Conservation (phyloP, 2,888 invertebrate genomes). For the Suillia variegata region DNA sequence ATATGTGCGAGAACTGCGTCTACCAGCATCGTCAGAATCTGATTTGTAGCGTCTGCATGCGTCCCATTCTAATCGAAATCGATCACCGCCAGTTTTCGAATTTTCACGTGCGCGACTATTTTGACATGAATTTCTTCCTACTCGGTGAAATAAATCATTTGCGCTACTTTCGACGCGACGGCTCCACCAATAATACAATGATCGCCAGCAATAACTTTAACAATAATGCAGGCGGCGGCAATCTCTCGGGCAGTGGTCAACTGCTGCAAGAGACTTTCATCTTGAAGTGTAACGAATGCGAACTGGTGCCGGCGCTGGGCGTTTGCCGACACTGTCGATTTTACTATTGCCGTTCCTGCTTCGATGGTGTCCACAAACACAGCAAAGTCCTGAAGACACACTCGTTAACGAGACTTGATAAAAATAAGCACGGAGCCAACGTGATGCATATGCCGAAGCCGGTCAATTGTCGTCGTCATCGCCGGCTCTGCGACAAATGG, state of each 20-base stretch:
- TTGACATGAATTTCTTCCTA: conserved; percentile 49
- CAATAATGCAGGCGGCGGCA: not conserved
- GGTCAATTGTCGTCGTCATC: conserved; percentile 37
- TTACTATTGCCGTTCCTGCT: conserved; percentile 50
- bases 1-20: conserved; percentile 71
- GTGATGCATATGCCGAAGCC: conserved; percentile 30
- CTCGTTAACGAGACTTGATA: conserved; percentile 24
- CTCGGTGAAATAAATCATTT: conserved; percentile 42
- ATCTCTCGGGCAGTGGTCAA: not conserved
- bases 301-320: conserved; percentile 32
- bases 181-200: conserved; percentile 30
- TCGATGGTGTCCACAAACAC: conserved; percentile 45
- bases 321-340: conserved; percentile 51
- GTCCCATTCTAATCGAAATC: conserved; percentile 31
- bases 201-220: conserved; percentile 4
- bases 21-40: conserved; percentile 39
- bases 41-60: conserved; percentile 40
- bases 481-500: conserved; percentile 30
- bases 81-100: conserved; percentile 13
- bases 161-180: conserved; percentile 30
- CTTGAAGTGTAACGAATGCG: conserved; percentile 52
- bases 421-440: conserved; percentile 12
- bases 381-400: conserved; percentile 52
- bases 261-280: not conserved
- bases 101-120: conserved; percentile 30